A percentile compares a stretch with the other conserved stretches of the same genome.
Conservation (phyloP, 2,888 invertebrate species). For the Dioctria rufipes region DNA sequence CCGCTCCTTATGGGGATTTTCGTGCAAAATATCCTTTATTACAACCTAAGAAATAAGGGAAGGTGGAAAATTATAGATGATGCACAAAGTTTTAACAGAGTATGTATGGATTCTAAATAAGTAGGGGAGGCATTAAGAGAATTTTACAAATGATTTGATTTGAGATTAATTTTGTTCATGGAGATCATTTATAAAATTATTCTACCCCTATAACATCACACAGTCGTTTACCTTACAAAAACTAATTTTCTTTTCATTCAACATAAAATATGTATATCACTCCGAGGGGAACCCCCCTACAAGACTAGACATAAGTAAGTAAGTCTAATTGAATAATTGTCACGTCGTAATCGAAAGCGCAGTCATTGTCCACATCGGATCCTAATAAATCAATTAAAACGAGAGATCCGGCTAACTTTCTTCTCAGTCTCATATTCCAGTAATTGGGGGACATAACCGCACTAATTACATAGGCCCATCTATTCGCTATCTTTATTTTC, state of each 20-base stretch:
- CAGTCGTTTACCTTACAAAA: no score
- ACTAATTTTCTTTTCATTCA: no score
- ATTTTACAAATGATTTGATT: no score
- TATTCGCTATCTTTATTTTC: conserved; percentile 27
- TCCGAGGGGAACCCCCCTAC: background rate
- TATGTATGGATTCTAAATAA: no score
- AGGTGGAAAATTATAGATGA: conserved; percentile 34
- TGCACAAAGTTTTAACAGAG: background rate
- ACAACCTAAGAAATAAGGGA: background rate
- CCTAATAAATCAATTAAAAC: conserved; percentile 49
- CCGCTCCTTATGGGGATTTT: conserved; percentile 7
- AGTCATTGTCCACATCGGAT: conserved; percentile 47
- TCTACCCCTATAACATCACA: no score
- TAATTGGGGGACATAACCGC: conserved; percentile 46
- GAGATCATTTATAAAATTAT: no score
- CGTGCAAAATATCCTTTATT: conserved; percentile 22
- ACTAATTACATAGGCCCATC: conserved; percentile 47
- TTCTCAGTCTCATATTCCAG: conserved; percentile 40
- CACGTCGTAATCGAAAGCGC: conserved; percentile 32
- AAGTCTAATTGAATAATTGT: conserved; percentile 48
- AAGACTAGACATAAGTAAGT: conserved; percentile 6
- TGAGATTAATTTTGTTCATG: no score
- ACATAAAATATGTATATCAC: no score
- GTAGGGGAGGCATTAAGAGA: no score
- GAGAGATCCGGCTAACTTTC: conserved; percentile 16